Evolutionary conservation across 2,113 vertebrate genomes (phyloP), one percentile per base, ranked within the genome.

Genomic region (Pachyramphus minor): DNA sequence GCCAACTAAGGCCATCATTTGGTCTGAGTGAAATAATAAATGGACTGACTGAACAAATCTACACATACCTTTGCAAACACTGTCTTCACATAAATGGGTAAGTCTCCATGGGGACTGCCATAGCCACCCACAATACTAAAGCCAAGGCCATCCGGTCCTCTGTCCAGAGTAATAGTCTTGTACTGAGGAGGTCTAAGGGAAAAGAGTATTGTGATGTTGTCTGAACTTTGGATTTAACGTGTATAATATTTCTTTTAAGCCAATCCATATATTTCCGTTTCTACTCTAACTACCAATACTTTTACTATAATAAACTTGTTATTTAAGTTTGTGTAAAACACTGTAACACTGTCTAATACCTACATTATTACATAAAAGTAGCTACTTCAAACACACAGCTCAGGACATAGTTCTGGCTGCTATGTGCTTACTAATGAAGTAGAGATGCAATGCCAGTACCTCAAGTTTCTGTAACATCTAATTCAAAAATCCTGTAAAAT

Each of bases 71-170:
- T 99, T 73, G 98, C 98, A 94, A 99, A 99, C 44, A 99, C 99
- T 0, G 99, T 99, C 97, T 99, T 99, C 27, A 99, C 98, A 84
- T 99, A 99, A 96, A 99, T 99, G 8, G 99, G 99, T 82, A 99
- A 93, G 93, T 99, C 99, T 94, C 99, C 99, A 12, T 99, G 99
- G 16, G 99, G 99, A 93, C 99, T 99, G 90, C 99, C 99, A 22
- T 98, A 98, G 13, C 99, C 99, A 3, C 99, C 99, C 7, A 99
- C 99, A 85, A 99, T 99, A 91, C 99, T 99, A 97, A 99, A 99
- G 33, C 99, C 99, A 58, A 99, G 97, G 30, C 99, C 99, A 3
- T 99, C 99, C 28, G 99, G 98, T 73, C 99, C 99, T 95, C 99
- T 97, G 41, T 99, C 99, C 47, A 99, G 97, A 14, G 97, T 98